phyloP scores from a whole-genome alignment of 2,888 invertebrate genomes.

The Phrixothrix hirtus region DNA sequence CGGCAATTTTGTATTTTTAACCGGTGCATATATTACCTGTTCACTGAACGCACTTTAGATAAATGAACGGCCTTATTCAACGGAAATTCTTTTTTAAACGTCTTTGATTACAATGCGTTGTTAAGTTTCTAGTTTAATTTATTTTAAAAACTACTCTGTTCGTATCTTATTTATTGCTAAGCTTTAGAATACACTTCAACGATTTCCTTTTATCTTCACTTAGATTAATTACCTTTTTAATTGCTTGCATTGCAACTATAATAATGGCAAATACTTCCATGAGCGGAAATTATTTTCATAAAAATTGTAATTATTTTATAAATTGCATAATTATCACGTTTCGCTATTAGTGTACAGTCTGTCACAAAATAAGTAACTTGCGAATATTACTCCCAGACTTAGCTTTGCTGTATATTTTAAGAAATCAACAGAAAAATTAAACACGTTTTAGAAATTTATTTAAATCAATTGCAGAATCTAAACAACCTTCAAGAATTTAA shows the following conservation, averaged over 20 bases:
- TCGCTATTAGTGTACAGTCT: too few species aligned
- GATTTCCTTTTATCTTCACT: constrained; percentile 20
- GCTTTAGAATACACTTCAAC: constrained; percentile 11
- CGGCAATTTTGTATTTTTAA: constrained; percentile 59
- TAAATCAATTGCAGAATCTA: not conserved
- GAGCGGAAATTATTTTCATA: constrained; percentile 13
- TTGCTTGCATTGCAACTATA: constrained; percentile 16
- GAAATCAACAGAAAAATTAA: too few species aligned
- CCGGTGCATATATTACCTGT: constrained; percentile 57
- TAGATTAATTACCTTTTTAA: constrained; percentile 19
- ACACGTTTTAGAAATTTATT: too few species aligned
- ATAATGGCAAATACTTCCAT: constrained; percentile 3
- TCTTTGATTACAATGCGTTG: constrained; percentile 31
- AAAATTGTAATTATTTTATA: constrained; percentile 1
- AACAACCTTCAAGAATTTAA: not conserved
- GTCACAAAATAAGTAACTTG: too few species aligned
- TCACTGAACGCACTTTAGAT: constrained; percentile 55
- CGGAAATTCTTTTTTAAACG: constrained; percentile 52
- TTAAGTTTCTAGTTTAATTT: constrained; percentile 31
- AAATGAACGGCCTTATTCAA: constrained; percentile 51
- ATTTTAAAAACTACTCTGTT: constrained; percentile 30
- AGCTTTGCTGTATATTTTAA: too few species aligned
- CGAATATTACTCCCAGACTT: too few species aligned
- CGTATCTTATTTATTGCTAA: constrained; percentile 24
- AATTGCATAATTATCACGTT: not conserved